Percentiles rank a stretch among this genome's conserved stretches.
Conservation (phyloP, 2,797 vertebrate species). For the Sebastes oblongus region DNA sequence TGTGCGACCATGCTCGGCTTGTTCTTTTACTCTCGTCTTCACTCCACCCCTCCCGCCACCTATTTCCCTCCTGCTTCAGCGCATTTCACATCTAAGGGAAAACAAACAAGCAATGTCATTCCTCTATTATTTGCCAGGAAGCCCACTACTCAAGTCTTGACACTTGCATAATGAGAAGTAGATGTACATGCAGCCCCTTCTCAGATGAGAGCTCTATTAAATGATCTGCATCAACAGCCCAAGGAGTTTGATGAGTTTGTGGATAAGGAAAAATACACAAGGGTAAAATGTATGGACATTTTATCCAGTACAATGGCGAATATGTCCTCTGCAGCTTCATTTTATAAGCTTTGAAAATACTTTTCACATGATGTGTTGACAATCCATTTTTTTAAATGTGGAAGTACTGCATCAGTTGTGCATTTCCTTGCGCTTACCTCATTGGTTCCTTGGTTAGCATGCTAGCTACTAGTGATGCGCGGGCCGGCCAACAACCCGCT, state of each 20-base stretch:
- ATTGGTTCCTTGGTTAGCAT: background rate
- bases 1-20: constrained; percentile 60
- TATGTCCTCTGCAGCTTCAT: constrained; percentile 7
- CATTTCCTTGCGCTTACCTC: background rate
- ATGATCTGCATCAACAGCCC: constrained; percentile 60
- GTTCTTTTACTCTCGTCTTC: constrained; percentile 47
- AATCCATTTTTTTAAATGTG: background rate
- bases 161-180: constrained; percentile 76
- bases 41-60: constrained; percentile 27
- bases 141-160: constrained; percentile 69
- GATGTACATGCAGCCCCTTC: constrained; percentile 60
- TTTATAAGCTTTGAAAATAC: background rate
- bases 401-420: background rate
- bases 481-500: background rate
- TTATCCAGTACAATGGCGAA: background rate
- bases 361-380: background rate
- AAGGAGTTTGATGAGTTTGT: constrained; percentile 45
- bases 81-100: constrained; percentile 66
- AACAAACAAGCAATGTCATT: constrained; percentile 76
- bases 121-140: constrained; percentile 69
- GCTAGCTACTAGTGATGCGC: background rate
- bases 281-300: constrained; percentile 1
- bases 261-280: constrained; percentile 27
- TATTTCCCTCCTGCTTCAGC: constrained; percentile 57
- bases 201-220: constrained; percentile 69